These are phyloP conservation scores for Papilio protenor DNA, from an alignment of 2,888 invertebrate genomes.

Conservation along the genomic window DNA sequence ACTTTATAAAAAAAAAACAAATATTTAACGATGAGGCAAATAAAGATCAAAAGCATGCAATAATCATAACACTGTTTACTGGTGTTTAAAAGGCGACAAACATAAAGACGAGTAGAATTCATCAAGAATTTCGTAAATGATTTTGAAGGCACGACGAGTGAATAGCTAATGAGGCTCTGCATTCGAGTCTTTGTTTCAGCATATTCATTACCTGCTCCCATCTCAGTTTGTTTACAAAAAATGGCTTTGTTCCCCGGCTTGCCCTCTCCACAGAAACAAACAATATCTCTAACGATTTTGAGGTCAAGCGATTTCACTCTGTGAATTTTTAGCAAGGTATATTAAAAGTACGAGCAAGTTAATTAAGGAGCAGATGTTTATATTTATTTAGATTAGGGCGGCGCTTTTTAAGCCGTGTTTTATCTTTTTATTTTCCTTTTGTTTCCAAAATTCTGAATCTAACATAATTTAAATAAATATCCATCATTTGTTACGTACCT, in stretches of 20 bases:
- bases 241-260: slow-evolving; percentile 66
- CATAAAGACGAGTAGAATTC: slow-evolving; percentile 58
- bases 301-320: slow-evolving; percentile 69
- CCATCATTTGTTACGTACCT: not conserved
- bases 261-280: slow-evolving; percentile 69
- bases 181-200: slow-evolving; percentile 75
- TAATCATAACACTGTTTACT: slow-evolving; percentile 38
- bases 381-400: slow-evolving; percentile 44
- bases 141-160: slow-evolving; percentile 74
- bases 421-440: not conserved
- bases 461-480: not conserved
- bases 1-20: not conserved
- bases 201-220: slow-evolving; percentile 79
- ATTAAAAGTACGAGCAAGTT: slow-evolving; percentile 67
- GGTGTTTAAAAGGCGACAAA: slow-evolving; percentile 42
- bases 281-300: slow-evolving; percentile 75
- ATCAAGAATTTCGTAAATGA: slow-evolving; percentile 77
- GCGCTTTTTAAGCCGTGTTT: slow-evolving; percentile 1
- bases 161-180: slow-evolving; percentile 77
- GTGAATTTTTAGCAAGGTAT: slow-evolving; percentile 64
- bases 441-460: not conserved
- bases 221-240: slow-evolving; percentile 71
- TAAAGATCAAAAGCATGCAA: not conserved
- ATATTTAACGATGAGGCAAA: not conserved
- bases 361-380: slow-evolving; percentile 61